Percentiles rank a stretch among this genome's conserved stretches.
Evolutionary conservation across 2,888 invertebrate species (phyloP).

Genomic region (Cephonodes hylas): DNA sequence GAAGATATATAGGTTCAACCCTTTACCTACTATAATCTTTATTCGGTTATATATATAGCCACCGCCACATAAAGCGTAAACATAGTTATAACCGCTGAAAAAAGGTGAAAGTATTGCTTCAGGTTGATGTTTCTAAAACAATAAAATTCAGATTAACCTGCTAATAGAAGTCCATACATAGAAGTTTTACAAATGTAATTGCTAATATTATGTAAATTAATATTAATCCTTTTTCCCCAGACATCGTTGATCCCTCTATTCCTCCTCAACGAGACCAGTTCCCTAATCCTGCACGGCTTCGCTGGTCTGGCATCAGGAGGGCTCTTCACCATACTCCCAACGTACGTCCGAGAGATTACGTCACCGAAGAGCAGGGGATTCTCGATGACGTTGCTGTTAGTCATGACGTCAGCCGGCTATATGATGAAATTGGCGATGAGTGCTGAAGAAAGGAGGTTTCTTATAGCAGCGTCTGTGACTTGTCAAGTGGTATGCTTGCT

Average conservation of each 20-base stretch:
- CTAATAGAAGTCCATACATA: too few relatives aligned
- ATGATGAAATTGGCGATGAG: slow-evolving; percentile 44
- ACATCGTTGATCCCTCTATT: slow-evolving; percentile 57
- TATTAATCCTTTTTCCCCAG: slow-evolving; percentile 38
- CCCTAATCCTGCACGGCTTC: slow-evolving; percentile 46
- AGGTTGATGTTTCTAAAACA: too few relatives aligned
- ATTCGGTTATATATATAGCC: too few relatives aligned
- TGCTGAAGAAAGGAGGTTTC: slow-evolving; percentile 47
- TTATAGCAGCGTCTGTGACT: slow-evolving; percentile 52
- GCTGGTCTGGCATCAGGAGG: slow-evolving; percentile 59
- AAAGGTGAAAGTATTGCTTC: too few relatives aligned
- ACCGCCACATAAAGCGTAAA: too few relatives aligned
- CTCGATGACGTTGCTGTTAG: slow-evolving; percentile 42
- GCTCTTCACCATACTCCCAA: slow-evolving; percentile 54
- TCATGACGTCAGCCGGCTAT: slow-evolving; percentile 56
- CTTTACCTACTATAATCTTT: too few relatives aligned
- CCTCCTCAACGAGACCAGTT: slow-evolving; percentile 37
- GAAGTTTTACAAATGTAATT: too few relatives aligned
- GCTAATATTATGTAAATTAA: too few relatives aligned
- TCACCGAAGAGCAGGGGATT: slow-evolving; percentile 37
- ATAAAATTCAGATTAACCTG: too few relatives aligned
- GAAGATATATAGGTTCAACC: too few relatives aligned
- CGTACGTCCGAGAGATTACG: slow-evolving; percentile 57
- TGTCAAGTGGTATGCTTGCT: slow-evolving; percentile 50
- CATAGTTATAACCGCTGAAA: too few relatives aligned